Base-by-base conservation (phyloP, 2,888 invertebrate species). In the Epinotia nisella region DNA sequence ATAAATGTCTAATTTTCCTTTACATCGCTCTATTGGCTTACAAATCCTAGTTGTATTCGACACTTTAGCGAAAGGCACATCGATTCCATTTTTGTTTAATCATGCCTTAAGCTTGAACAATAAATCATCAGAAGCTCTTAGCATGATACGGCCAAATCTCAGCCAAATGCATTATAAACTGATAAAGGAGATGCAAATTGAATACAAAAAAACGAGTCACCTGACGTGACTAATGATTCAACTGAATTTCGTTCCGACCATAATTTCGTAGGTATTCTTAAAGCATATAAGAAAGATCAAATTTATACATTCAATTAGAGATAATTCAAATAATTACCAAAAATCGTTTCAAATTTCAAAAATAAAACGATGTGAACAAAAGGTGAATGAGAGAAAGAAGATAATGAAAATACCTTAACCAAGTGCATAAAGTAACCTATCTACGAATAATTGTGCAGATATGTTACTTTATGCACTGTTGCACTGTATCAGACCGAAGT, bases 121-220 rank as follows among this genome's bases (percentile, higher is more conserved):
- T 83, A 76, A 81, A 82, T 85, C 81, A 81, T 74, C 75, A 73
- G 75, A 70, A 67, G 75, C 75, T 80, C 79, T 83, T 83, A 84
- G 83, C 79, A 79, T 55, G 74, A 74, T 73, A 74, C 56, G 66
- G 67, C n/a, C 49, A 69, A 65, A 75, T 70, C 75, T 77, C 80
- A 76, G 60, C 72, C 72, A 77, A 86, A 83, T 83, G 79, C 78
- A 80, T 84, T 77, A 75, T 70, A 71, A 76, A 76, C 71, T 78
- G 88, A 88, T 87, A 87, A 86, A 81, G 76, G 74, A 61, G 49
- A 68, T 70, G 81, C 81, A 82, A 83, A 85, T 84, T 83, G 80
- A 80, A 81, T 79, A 77, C 67, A 73, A 77, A 73, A 78, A 78
- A 79, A 66, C 49, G 49, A 70, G 17, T 66, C 79, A 75, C 62